Evolutionary conservation across 1,140 invertebrate genomes (phyloP), one percentile per base, ranked within the genome.

Genomic region (Hyles vespertilio): DNA sequence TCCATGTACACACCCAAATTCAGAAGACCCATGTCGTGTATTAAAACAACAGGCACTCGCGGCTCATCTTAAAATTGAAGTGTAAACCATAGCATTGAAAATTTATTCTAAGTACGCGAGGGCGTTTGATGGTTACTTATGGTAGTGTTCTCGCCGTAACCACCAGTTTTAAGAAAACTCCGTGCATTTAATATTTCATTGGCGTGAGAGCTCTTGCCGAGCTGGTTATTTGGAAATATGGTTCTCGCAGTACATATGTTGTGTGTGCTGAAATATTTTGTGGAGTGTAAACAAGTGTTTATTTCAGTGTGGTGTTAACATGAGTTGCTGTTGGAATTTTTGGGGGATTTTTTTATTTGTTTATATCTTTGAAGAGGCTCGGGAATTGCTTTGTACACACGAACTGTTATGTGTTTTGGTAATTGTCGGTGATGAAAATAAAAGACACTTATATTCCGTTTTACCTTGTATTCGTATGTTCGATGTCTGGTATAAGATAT

Each of bases 91-190:
- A 69, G 74, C 82, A 84, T 86, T 86, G 83, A 83, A 86, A 84
- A 87, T 87, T 87, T 87, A 87, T 87, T 83, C 80, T 74, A 75
- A 80, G 74, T 83, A 86, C 77, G 79, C 66, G 59, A 63, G 69
- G 67, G 70, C 61, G 61, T 73, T 68, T 82, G 74, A 77, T 78
- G 74, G 81, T 86, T 83, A 84, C 69, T 82, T 83, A 84, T 79
- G 77, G 68, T 74, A 77, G 69, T 73, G 67, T 58, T 67, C 62
- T 63, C 64, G 61, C 59, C 56, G 69, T 68, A 69, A 65, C 12
- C 44, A 62, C 78, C 73, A 74, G 40, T 69, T 55, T 69, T 69
- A 32, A 36, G 67, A 68, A 70, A 73, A 32, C 76, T 48, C 56
- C 11, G 5, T 33, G 9, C 3, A n/a, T 5, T 11, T 48, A 48